phyloP scores from a whole-genome alignment of 2,113 vertebrate genomes.

The Circaetus gallicus region DNA sequence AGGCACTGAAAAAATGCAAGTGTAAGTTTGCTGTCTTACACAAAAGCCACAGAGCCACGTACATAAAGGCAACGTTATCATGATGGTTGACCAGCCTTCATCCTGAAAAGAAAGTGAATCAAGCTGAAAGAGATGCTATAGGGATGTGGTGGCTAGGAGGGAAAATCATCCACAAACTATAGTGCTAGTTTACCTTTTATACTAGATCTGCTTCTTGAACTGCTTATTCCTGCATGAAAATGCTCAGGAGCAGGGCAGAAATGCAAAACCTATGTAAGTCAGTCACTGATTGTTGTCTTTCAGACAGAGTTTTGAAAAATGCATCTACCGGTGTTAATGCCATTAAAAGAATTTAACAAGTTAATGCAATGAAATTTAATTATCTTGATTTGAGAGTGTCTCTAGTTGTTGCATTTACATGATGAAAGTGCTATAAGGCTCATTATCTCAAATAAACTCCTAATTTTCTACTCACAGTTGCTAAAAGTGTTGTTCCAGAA shows the following conservation, averaged over 20 bases:
- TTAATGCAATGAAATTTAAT: constrained; percentile 41
- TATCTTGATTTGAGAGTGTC: constrained; percentile 17
- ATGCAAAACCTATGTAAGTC: not conserved
- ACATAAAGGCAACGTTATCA: not conserved
- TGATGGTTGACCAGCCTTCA: not conserved
- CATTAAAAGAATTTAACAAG: constrained; percentile 1
- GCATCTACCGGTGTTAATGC: not conserved
- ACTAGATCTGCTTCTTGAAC: not conserved
- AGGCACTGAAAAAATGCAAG: not conserved
- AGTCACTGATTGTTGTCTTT: not conserved
- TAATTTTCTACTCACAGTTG: not conserved
- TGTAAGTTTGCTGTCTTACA: not conserved
- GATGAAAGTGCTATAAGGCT: not conserved
- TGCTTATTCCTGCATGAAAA: not conserved
- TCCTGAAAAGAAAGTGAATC: not conserved
- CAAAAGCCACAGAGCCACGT: not conserved
- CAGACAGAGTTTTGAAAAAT: not conserved
- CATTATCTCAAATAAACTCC: constrained; percentile 46
- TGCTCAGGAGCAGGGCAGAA: not conserved
- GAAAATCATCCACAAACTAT: not conserved
- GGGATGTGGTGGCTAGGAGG: not conserved
- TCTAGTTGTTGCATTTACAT: constrained; percentile 17
- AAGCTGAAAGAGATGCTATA: not conserved
- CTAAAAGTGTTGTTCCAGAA: constrained; percentile 1
- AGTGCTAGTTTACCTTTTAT: not conserved